Percentiles rank a stretch among this genome's conserved stretches.
Evolutionary conservation across 2,888 invertebrate genomes (phyloP).

Genomic region (Syritta pipiens): DNA sequence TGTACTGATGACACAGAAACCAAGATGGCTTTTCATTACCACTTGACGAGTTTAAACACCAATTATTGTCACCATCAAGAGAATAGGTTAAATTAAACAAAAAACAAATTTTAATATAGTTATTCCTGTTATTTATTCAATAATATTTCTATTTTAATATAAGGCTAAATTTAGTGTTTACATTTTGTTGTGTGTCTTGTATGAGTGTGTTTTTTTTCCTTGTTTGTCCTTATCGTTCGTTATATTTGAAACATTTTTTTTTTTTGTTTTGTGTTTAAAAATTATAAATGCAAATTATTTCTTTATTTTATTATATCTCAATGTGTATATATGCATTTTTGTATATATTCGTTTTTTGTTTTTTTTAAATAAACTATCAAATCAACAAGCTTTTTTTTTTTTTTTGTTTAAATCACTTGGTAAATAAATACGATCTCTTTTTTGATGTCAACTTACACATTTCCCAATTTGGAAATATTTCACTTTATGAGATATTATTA

Average conservation of each 20-base stretch:
- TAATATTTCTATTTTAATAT: constrained; percentile 58
- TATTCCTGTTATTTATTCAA: constrained; percentile 56
- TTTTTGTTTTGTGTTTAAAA: not conserved
- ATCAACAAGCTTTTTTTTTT: constrained; percentile 45
- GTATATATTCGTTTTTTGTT: constrained; percentile 18
- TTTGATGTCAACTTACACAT: not conserved
- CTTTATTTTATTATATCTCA: not conserved
- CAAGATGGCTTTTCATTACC: no score
- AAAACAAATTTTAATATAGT: not conserved
- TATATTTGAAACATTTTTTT: constrained; percentile 38
- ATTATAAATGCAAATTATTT: constrained; percentile 36
- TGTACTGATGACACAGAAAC: no score
- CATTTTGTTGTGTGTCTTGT: constrained; percentile 30
- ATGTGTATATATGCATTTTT: constrained; percentile 29
- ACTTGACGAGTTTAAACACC: no score
- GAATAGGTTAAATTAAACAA: not conserved
- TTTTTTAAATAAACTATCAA: constrained; percentile 10
- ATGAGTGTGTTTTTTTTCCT: constrained; percentile 1
- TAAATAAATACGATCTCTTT: constrained; percentile 16
- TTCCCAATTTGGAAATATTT: not conserved
- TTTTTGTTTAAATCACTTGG: constrained; percentile 7
- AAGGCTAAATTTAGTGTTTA: constrained; percentile 66
- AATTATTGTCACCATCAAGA: no score
- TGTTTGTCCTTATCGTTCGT: no score
- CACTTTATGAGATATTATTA: constrained; percentile 23